Evolutionary conservation across 2,113 vertebrate species (phyloP).

Genomic region (Myotis yumanensis): DNA sequence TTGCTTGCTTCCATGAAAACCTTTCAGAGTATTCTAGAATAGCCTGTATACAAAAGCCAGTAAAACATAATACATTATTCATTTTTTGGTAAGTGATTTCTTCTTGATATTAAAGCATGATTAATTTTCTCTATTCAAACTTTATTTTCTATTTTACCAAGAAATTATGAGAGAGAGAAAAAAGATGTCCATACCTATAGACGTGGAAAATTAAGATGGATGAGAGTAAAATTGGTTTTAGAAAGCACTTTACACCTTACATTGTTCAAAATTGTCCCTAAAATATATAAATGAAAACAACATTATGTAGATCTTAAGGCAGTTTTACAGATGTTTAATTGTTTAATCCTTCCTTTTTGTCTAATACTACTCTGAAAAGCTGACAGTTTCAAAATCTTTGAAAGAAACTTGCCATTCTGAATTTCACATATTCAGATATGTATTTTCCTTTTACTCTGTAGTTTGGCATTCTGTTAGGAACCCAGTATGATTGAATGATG

Average conservation of each 20-base stretch:
- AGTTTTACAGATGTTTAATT: neutral
- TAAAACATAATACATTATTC: neutral
- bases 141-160: neutral
- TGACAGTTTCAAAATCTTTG: conserved; percentile 23
- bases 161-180: neutral
- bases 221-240: neutral
- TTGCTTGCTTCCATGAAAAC: neutral
- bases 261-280: neutral
- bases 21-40: neutral
- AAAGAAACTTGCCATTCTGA: neutral
- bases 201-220: neutral
- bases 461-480: conserved; percentile 26
- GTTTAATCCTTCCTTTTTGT: neutral
- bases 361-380: neutral
- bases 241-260: neutral
- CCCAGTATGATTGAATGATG: neutral
- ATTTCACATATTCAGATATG: neutral
- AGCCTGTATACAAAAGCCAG: neutral
- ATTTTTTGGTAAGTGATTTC: neutral
- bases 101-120: neutral
- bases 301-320: neutral
- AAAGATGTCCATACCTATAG: neutral
- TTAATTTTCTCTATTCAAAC: neutral
- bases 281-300: neutral
- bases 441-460: neutral